Evolutionary conservation across 2,888 invertebrate species (phyloP), one percentile per base, ranked within the genome.

Genomic region (Tyria jacobaeae): DNA sequence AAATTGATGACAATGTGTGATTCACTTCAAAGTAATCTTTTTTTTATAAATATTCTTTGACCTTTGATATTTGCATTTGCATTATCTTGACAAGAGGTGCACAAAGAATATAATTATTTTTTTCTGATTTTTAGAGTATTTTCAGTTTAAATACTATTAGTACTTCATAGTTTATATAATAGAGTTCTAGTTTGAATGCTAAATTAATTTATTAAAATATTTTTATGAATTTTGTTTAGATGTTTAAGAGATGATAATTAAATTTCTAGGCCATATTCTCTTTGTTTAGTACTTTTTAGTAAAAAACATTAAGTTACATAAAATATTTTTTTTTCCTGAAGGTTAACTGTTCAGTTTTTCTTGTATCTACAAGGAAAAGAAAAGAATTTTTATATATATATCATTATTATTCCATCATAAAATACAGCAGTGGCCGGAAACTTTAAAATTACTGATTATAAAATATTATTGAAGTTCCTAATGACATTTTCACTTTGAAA

Each of bases 11-110:
- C n/a, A n/a, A 57, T 54, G 61, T 9, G 50, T 31, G n/a, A 44
- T 58, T 58, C 63, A 70, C 27, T 64, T 37, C 3, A 34, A 58
- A 51, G 52, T 49, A 60, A 59, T 60, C 51, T 64, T 17, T 5
- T 50, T 58, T 62, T 62, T 60, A 48, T 66, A 57, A 66, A 61
- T 56, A 52, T 12, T 52, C 62, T 15, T 12, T 24, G n/a, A 51
- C 21, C 31, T 50, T 50, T 12, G 31, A 50, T 50, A 50, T 9
- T 21, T 47, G 31, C 52, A 39, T 12, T 53, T 25, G 25, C 37
- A 53, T 37, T 25, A 53, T 25, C 9, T 37, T 49, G 0, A 21
- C n/a, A n/a, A 12, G 21, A 44, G 21, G 12, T 21, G 44, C 44
- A 44, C 10, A 17, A 41, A 27, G 27, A 27, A 27, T 4, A 27